phyloP scores from a whole-genome alignment of 2,797 vertebrate genomes.

The Thunnus albacares region DNA sequence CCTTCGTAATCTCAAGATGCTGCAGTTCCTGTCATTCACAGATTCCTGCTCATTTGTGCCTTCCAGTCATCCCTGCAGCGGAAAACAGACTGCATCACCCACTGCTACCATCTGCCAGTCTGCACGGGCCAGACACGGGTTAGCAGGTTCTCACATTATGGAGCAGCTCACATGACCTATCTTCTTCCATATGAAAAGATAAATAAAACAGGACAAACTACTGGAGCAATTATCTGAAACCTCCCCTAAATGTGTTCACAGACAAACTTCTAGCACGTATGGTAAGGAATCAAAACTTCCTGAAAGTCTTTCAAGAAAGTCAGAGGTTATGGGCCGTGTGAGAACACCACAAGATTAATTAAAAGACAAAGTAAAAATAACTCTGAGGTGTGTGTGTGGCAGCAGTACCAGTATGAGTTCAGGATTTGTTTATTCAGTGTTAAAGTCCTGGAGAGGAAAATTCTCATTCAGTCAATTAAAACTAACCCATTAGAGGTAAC shows the following conservation, averaged over 20 bases:
- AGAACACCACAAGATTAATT: slow-evolving; percentile 15
- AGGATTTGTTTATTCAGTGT: slow-evolving; percentile 8
- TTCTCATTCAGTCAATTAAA: slow-evolving; percentile 35
- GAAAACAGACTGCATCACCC: slow-evolving; percentile 47
- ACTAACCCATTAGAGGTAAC: slow-evolving; percentile 6
- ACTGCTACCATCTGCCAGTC: slow-evolving; percentile 51
- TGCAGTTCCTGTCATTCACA: slow-evolving; percentile 50
- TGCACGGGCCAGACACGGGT: slow-evolving; percentile 23
- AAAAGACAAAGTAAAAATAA: slow-evolving; percentile 19
- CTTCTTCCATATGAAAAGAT: slow-evolving; percentile 1
- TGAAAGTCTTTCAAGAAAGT: slow-evolving; percentile 17
- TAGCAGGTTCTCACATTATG: slow-evolving; percentile 40
- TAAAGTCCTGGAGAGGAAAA: slow-evolving; percentile 11
- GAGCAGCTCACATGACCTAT: slow-evolving; percentile 5
- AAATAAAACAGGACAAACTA: background rate
- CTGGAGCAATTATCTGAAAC: background rate
- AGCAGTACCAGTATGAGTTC: background rate
- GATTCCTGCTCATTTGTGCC: slow-evolving; percentile 46
- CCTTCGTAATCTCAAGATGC: slow-evolving; percentile 38
- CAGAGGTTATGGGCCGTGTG: background rate
- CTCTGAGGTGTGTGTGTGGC: background rate
- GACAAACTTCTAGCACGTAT: background rate
- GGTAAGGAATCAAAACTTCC: background rate
- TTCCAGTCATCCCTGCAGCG: slow-evolving; percentile 32
- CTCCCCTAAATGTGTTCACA: background rate